Conservation (phyloP, 2,888 invertebrate species). For the Leucania comma region DNA sequence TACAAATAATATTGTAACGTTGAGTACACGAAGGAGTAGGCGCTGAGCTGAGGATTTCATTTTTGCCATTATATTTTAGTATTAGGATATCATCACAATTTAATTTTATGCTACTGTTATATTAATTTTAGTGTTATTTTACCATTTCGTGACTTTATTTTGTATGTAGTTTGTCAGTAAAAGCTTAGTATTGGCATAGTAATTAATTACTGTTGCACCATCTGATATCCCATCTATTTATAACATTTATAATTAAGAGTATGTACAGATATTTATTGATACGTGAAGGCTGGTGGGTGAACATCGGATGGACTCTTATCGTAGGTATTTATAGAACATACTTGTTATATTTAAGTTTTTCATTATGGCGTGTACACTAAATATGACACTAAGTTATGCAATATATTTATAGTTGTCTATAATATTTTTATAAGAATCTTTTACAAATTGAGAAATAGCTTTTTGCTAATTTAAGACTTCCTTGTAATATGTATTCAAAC, state of each 20-base stretch:
- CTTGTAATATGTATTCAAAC: constrained; percentile 65
- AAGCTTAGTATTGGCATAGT: constrained; percentile 55
- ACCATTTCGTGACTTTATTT: constrained; percentile 63
- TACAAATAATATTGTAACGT: constrained; percentile 61
- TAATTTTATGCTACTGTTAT: constrained; percentile 73
- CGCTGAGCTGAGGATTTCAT: constrained; percentile 67
- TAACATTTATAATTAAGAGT: constrained; percentile 74
- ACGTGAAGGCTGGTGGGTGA: constrained; percentile 76
- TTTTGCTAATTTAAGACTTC: constrained; percentile 74
- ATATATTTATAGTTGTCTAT: constrained; percentile 84
- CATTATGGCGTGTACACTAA: constrained; percentile 79
- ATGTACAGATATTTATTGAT: constrained; percentile 88
- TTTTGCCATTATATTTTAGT: constrained; percentile 80
- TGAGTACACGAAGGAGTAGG: constrained; percentile 69
- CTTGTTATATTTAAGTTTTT: constrained; percentile 79
- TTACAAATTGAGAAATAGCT: constrained; percentile 75
- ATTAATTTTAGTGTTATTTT: constrained; percentile 70
- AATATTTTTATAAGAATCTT: constrained; percentile 83
- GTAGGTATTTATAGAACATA: constrained; percentile 76
- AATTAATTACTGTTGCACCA: constrained; percentile 58
- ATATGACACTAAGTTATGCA: constrained; percentile 82
- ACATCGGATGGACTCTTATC: constrained; percentile 75
- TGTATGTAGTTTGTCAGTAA: constrained; percentile 61
- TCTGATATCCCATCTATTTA: constrained; percentile 69
- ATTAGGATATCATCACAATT: constrained; percentile 76